Base-by-base conservation (phyloP, 2,888 invertebrate genomes). In the Sclerodermus sp. region DNA sequence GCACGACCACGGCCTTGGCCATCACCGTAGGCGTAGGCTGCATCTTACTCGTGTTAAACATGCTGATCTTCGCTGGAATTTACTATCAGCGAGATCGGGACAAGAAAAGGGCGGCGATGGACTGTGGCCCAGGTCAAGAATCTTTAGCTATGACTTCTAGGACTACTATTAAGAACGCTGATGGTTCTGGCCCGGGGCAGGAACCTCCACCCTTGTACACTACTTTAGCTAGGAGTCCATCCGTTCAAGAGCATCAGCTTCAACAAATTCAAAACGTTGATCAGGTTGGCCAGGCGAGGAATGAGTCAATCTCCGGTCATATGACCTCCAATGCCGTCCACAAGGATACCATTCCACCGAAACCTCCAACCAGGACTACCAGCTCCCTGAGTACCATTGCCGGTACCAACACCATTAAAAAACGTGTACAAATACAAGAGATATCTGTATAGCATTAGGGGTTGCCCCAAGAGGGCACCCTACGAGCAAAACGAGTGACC, bases 341-440 rank as follows among this genome's bases (percentile, higher is more conserved):
- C 36, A 66, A 67, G 52, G 67, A 73, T n/a, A 42, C 67, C 1
- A 58, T 63, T 9, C 77, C 76, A 1, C 79, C 78, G 1, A 74
- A 70, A 55, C 77, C 76, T 30, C 76, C 78, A 0, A 67, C 73
- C 13, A 68, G 76, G 41, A 78, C 77, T 8, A 76, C 77, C 42
- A 73, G 71, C 47, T 73, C 74, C 1, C 64, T 74, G 29, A 70
- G 68, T 50, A 68, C 67, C 51, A 38, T 38, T 31, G 45, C 49
- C 14, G 55, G 55, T 15, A 74, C 77, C 48, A 82, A 81, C 32
- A 85, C 87, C 18, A 82, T 87, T 62, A 89, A 89, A 79, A 90
- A 89, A 77, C 84, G 89, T 70, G 89, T 89, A 52, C 89, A 89
- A 79, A 89, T 89, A 65, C 89, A 89, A 78, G 89, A 90, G 79